phyloP scores from a whole-genome alignment of 2,888 invertebrate genomes.

The Brenthis hecate region DNA sequence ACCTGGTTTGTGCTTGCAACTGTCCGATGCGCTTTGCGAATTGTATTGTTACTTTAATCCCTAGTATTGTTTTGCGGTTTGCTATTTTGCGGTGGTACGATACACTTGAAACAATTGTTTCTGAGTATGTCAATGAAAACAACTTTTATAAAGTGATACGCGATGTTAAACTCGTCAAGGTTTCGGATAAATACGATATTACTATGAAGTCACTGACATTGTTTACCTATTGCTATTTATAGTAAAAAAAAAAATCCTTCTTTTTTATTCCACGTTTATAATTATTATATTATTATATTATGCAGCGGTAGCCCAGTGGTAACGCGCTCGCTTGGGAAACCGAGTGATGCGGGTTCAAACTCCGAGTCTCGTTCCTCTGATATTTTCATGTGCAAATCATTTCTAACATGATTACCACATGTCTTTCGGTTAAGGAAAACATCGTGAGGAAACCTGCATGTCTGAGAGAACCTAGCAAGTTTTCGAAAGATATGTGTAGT shows the following conservation, averaged over 20 bases:
- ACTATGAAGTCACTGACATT: neutral
- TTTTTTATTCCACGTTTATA: neutral
- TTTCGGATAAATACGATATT: conserved; percentile 6
- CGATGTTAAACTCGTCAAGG: conserved; percentile 15
- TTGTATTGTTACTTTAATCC: conserved; percentile 49
- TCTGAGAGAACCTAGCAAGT: too few species aligned
- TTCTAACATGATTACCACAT: too few species aligned
- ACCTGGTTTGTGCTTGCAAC: conserved; percentile 43
- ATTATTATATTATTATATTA: too few species aligned
- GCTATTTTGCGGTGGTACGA: conserved; percentile 27
- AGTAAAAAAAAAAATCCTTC: neutral
- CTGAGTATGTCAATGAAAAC: conserved; percentile 26
- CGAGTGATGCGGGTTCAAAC: too few species aligned
- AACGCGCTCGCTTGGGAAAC: too few species aligned
- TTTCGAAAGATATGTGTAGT: too few species aligned
- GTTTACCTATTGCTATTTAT: neutral
- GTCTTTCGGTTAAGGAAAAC: too few species aligned
- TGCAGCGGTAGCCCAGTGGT: too few species aligned
- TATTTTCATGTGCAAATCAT: too few species aligned
- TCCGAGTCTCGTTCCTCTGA: too few species aligned
- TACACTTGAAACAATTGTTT: conserved; percentile 29
- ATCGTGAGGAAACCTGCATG: too few species aligned
- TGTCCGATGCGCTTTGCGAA: conserved; percentile 57
- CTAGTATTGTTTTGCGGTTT: conserved; percentile 35
- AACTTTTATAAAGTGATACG: conserved; percentile 15